Evolutionary conservation across 2,113 vertebrate genomes (phyloP), one percentile per base, ranked within the genome.

Genomic region (Chlamydotis undulata): DNA sequence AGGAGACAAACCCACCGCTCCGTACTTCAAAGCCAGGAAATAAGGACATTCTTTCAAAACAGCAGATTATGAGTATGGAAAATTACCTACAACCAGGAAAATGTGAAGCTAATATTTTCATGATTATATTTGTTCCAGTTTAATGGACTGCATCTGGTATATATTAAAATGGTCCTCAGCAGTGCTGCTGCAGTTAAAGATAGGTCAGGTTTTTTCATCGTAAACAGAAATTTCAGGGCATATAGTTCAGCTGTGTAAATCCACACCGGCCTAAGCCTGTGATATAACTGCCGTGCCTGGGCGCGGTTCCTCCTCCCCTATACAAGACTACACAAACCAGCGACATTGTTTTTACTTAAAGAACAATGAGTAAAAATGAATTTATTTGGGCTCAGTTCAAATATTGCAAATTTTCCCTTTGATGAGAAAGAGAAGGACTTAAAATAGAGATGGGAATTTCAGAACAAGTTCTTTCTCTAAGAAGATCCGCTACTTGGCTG

Each of bases 11-110:
- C n/a, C 1, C 12, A 28, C 53, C 47, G 55, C 37, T 74, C 82
- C 63, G 9, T 24, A 87, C 87, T 97, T 96, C 93, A 92, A 96
- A 97, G 92, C 64, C 96, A 96, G 90, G 94, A 97, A 93, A 93
- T 68, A 82, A 63, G 73, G 63, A 81, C 96, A 83, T 94, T 89
- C 63, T 93, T 97, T 92, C 70, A 81, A 96, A 94, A 87, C 16
- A 31, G 80, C 76, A 88, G 80, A 85, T 77, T 83, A 75, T 67
- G 82, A 79, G 59, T 81, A 96, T 14, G 86, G 95, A 90, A 96
- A 96, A 97, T 89, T 77, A 94, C 75, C 93, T 94, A 86, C 89
- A 53, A 91, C 60, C 41, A 94, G 92, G 93, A 96, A 97, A 97
- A 96, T 2, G 19, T 68, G 68, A 91, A 95, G 73, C 69, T 88